phyloP scores from a whole-genome alignment of 2,888 invertebrate genomes.

The Lithophane socia region DNA sequence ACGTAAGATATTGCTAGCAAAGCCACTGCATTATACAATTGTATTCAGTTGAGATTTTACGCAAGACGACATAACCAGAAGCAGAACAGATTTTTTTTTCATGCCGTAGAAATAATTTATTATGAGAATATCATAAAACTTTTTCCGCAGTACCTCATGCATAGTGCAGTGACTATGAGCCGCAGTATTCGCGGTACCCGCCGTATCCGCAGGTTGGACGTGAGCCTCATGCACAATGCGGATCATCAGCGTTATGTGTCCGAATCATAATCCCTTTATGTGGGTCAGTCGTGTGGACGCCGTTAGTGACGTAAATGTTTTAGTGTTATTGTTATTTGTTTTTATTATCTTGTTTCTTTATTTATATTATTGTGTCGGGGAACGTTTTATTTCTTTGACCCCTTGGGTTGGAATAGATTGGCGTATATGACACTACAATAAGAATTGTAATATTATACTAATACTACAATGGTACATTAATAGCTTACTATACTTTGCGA shows the following conservation, averaged over 20 bases:
- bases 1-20: conserved; percentile 3
- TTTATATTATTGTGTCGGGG: conserved; percentile 22
- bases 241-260: conserved; percentile 52
- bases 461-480: not conserved
- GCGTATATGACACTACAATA: not conserved
- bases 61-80: conserved; percentile 16
- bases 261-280: conserved; percentile 63
- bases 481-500: not conserved
- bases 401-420: not conserved
- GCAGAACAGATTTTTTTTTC: conserved; percentile 21
- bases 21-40: conserved; percentile 6
- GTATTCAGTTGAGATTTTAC: conserved; percentile 19
- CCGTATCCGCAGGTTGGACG: conserved; percentile 51
- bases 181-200: conserved; percentile 47
- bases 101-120: conserved; percentile 45
- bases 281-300: conserved; percentile 47
- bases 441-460: not conserved
- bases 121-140: conserved; percentile 51
- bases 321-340: conserved; percentile 52
- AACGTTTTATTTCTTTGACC: conserved; percentile 23
- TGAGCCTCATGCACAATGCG: conserved; percentile 59
- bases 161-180: conserved; percentile 57
- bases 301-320: conserved; percentile 53
- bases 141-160: conserved; percentile 50
- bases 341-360: conserved; percentile 41